phyloP scores from a whole-genome alignment of 2,113 vertebrate genomes.

The Oryctolagus cuniculus region mOryCun1.1 NC_091442.1:118408501-118409000 shows the following conservation, averaged over 20 bases:
- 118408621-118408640: neutral
- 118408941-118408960: neutral
- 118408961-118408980: neutral
- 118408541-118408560: neutral
- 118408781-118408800: neutral
- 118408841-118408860: neutral
- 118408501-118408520: neutral
- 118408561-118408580: neutral
- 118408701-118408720: neutral
- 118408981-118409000: neutral
- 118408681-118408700: neutral
- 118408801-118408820: constrained; percentile 1
- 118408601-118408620: neutral
- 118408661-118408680: neutral
- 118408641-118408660: neutral
- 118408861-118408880: neutral
- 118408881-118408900: neutral
- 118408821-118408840: neutral
- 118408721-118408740: fast-evolving
- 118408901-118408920: too few species aligned
- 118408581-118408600: neutral
- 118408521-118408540: neutral
- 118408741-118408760: neutral
- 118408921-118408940: neutral
- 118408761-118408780: neutral